Percentiles rank a stretch among this genome's conserved stretches.
phyloP scores from a whole-genome alignment of 2,888 invertebrate species.

The Branchipolynoe longqiensis region DNA sequence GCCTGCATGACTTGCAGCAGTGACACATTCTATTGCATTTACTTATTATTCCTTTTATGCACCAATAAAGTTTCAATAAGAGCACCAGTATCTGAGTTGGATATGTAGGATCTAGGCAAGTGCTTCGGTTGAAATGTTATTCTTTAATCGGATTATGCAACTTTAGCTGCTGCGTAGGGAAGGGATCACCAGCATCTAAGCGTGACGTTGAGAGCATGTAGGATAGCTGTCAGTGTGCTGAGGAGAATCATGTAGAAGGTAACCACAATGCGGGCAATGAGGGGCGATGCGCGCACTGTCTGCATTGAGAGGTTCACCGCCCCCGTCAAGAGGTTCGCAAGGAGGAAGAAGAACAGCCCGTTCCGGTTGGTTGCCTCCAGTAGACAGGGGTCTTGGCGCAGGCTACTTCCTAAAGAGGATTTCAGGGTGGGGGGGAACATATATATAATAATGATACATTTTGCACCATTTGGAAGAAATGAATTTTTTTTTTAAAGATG shows the following conservation, averaged over 20 bases:
- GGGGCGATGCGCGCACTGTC: constrained; percentile 82
- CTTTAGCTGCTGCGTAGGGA: too few relatives aligned
- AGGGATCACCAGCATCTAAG: constrained; percentile 62
- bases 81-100: too few relatives aligned
- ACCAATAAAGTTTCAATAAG: too few relatives aligned
- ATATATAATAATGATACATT: neutral
- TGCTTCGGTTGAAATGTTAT: too few relatives aligned
- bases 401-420: neutral
- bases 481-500: too few relatives aligned
- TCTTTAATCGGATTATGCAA: too few relatives aligned
- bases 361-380: constrained; percentile 90
- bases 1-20: too few relatives aligned
- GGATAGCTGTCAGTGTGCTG: constrained; percentile 57
- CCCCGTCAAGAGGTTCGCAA: constrained; percentile 93
- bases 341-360: constrained; percentile 91
- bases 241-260: constrained; percentile 75
- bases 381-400: constrained; percentile 76
- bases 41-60: too few relatives aligned
- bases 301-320: constrained; percentile 88
- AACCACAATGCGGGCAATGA: constrained; percentile 70
- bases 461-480: neutral
- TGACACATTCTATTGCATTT: too few relatives aligned
- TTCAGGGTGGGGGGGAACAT: too few relatives aligned
- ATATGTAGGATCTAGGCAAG: too few relatives aligned
- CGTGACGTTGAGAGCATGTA: constrained; percentile 51